Evolutionary conservation across 2,888 invertebrate species (phyloP).

Genomic region (Hesperia comma): DNA sequence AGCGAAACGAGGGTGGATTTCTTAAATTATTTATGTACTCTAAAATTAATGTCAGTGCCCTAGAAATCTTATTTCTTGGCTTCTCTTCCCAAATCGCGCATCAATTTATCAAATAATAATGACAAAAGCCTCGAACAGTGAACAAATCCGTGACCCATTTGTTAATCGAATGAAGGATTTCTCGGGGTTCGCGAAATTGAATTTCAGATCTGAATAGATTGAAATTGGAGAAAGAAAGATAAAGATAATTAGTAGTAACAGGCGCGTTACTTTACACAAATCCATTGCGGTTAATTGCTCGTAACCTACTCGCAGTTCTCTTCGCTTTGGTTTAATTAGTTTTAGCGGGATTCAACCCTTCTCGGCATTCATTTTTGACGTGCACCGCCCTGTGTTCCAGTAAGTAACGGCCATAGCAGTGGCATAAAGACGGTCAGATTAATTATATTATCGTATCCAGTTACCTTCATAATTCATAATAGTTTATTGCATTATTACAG

Average conservation of each 20-base stretch:
- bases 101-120: constrained; percentile 21
- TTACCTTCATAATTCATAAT: no score
- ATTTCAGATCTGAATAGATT: constrained; percentile 4
- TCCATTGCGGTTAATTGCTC: no score
- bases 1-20: not conserved
- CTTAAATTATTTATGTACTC: not conserved
- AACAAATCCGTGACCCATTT: constrained; percentile 26
- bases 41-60: constrained; percentile 1
- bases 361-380: no score
- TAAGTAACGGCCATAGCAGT: no score
- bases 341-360: no score
- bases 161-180: constrained; percentile 24
- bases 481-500: no score
- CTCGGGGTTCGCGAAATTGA: constrained; percentile 3
- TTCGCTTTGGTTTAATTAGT: no score
- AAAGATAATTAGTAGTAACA: constrained; percentile 4
- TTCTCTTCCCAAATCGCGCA: not conserved
- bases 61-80: constrained; percentile 9
- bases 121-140: constrained; percentile 20
- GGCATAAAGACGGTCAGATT: no score
- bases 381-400: no score
- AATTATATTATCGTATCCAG: no score
- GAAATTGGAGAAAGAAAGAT: constrained; percentile 4
- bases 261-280: no score
- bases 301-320: no score